These are phyloP conservation scores for Macquaria australasica DNA, from an alignment of 2,113 vertebrate genomes.

Conservation along the genomic window DNA sequence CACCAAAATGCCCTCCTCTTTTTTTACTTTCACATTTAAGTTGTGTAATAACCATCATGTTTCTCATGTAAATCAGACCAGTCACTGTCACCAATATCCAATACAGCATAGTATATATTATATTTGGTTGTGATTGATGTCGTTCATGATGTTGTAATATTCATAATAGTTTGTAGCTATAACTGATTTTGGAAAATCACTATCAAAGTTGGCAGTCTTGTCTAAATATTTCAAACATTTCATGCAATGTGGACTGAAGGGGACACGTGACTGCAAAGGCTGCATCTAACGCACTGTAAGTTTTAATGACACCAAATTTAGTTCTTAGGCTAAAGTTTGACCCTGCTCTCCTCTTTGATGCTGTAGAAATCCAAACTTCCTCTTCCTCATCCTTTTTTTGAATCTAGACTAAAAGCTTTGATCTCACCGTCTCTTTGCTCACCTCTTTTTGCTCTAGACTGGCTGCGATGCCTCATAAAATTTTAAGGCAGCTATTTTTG, in stretches of 20 bases:
- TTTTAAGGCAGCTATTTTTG: constrained; percentile 11
- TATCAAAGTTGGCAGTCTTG: background rate
- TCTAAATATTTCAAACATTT: constrained; percentile 22
- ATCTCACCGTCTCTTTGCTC: background rate
- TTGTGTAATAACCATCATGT: background rate
- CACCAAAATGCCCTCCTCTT: background rate
- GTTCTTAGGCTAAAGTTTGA: constrained; percentile 16
- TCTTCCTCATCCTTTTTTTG: background rate
- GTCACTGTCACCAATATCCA: too few species aligned
- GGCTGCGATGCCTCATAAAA: background rate
- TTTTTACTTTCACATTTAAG: background rate
- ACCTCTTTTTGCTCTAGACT: background rate
- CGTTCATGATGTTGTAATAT: background rate
- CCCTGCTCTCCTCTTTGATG: background rate
- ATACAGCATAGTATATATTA: background rate
- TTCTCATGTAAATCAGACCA: background rate
- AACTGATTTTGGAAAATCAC: constrained; percentile 7
- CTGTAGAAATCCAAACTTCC: constrained; percentile 30
- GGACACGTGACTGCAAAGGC: constrained; percentile 13
- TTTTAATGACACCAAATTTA: constrained; percentile 8
- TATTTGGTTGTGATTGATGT: background rate
- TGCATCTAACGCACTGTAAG: constrained; percentile 51
- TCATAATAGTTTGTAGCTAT: constrained; percentile 1
- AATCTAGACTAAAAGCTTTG: constrained; percentile 4
- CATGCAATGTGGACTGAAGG: constrained; percentile 22